Evolutionary conservation across 2,113 vertebrate species (phyloP).

Genomic region (Pollimyrus isidori): DNA sequence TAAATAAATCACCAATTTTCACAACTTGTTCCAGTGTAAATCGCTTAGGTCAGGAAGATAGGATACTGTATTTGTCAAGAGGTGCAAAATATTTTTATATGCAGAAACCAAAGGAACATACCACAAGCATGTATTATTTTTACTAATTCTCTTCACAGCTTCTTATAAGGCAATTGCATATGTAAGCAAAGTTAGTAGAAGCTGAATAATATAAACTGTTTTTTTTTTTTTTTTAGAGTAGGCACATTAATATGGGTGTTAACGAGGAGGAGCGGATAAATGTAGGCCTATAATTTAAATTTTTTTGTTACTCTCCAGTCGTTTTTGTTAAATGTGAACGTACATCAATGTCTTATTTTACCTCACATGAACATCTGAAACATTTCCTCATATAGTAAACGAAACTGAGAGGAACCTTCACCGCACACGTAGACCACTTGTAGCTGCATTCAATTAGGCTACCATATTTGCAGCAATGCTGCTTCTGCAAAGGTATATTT

Average conservation of each 20-base stretch:
- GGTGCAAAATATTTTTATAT: neutral
- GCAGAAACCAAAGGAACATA: neutral
- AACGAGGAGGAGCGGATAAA: neutral
- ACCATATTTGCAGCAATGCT: neutral
- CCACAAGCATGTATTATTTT: neutral
- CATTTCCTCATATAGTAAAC: neutral
- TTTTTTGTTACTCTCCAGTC: neutral
- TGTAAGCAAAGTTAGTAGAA: neutral
- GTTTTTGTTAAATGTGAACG: neutral
- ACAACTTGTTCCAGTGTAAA: constrained; percentile 14
- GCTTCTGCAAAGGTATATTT: neutral
- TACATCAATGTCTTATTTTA: neutral
- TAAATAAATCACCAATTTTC: neutral
- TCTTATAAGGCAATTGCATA: constrained; percentile 7
- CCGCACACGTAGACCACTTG: neutral
- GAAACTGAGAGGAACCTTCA: neutral
- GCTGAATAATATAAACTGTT: neutral
- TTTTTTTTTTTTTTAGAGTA: neutral
- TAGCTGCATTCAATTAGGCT: neutral
- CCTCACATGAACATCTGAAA: neutral
- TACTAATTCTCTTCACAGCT: neutral
- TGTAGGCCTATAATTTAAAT: neutral
- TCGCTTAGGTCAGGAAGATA: neutral
- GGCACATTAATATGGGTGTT: neutral
- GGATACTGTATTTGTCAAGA: constrained; percentile 7